These are phyloP conservation scores for Zoanthus gigantus DNA, from an alignment of 92 coral and sea anemone species.

Conservation along the genomic window DNA sequence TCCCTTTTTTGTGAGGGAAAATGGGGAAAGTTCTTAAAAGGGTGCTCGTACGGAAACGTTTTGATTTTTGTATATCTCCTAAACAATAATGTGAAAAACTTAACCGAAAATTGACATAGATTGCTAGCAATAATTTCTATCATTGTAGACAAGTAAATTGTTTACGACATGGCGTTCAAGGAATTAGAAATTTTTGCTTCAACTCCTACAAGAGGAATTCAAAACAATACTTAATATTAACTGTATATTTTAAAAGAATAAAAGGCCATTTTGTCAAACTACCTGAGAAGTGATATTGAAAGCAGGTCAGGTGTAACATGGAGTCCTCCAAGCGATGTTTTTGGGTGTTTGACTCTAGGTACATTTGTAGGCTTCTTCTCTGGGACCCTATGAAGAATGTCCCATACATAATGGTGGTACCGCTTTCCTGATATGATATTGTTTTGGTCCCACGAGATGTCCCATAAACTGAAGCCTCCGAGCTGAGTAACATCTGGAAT, in stretches of 20 bases:
- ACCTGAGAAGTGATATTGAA: slow-evolving; percentile 10
- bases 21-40: too few species aligned
- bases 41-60: too few species aligned
- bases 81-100: too few species aligned
- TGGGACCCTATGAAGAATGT: slow-evolving; percentile 40
- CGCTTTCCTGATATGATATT: slow-evolving; percentile 27
- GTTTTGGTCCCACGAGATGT: slow-evolving; percentile 49
- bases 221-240: too few species aligned
- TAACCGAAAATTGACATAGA: too few species aligned
- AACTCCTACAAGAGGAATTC: too few species aligned
- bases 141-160: too few species aligned
- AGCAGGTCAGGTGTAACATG: not conserved
- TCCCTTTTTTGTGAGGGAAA: too few species aligned
- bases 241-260: not conserved
- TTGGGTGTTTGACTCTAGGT: not conserved
- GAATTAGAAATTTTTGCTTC: too few species aligned
- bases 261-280: not conserved
- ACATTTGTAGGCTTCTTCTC: slow-evolving; percentile 22
- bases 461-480: slow-evolving; percentile 44
- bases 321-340: not conserved
- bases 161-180: too few species aligned
- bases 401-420: slow-evolving; percentile 40
- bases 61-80: too few species aligned
- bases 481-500: slow-evolving; percentile 34
- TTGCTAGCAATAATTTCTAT: too few species aligned